A percentile compares a stretch with the other conserved stretches of the same genome.
These are phyloP conservation scores for Liparis tanakae DNA, from an alignment of 2,797 vertebrate species.

Conservation along the genomic window DNA sequence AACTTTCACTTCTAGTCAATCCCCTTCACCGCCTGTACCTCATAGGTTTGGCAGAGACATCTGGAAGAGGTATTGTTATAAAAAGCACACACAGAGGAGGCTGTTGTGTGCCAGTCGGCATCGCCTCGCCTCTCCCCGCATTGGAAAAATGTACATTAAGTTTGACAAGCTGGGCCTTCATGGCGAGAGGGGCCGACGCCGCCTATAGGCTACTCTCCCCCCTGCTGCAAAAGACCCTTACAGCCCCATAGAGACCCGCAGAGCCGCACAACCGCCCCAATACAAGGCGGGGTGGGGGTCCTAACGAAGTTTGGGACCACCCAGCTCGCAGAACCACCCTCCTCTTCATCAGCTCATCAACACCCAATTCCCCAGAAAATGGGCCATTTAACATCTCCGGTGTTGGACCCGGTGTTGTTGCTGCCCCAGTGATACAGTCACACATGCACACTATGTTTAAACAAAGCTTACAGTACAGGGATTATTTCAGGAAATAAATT, in stretches of 20 bases:
- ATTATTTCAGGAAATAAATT: conserved; percentile 59
- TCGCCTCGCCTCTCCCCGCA: conserved; percentile 72
- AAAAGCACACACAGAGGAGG: conserved; percentile 74
- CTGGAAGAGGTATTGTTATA: conserved; percentile 81
- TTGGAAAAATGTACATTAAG: conserved; percentile 82
- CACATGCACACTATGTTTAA: conserved; percentile 34
- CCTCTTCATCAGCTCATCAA: conserved; percentile 85
- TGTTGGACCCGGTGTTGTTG: conserved; percentile 58
- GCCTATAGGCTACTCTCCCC: conserved; percentile 70
- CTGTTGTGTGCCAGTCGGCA: conserved; percentile 77
- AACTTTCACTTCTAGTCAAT: conserved; percentile 50
- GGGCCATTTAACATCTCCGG: conserved; percentile 74
- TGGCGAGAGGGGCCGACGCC: conserved; percentile 72
- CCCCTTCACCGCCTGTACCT: conserved; percentile 45
- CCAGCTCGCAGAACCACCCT: conserved; percentile 75
- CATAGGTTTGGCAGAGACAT: conserved; percentile 68
- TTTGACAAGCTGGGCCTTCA: conserved; percentile 83
- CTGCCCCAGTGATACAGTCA: conserved; percentile 55
- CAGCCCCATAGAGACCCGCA: conserved; percentile 75
- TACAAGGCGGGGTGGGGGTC: conserved; percentile 70
- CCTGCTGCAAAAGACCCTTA: conserved; percentile 74
- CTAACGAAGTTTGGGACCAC: conserved; percentile 75
- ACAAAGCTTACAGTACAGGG: conserved; percentile 50
- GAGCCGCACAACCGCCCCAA: conserved; percentile 70
- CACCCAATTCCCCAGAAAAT: conserved; percentile 83